Percentiles rank a stretch among this genome's conserved stretches.
Evolutionary conservation across 2,113 vertebrate genomes (phyloP).

Genomic region (Malaclemys terrapin): DNA sequence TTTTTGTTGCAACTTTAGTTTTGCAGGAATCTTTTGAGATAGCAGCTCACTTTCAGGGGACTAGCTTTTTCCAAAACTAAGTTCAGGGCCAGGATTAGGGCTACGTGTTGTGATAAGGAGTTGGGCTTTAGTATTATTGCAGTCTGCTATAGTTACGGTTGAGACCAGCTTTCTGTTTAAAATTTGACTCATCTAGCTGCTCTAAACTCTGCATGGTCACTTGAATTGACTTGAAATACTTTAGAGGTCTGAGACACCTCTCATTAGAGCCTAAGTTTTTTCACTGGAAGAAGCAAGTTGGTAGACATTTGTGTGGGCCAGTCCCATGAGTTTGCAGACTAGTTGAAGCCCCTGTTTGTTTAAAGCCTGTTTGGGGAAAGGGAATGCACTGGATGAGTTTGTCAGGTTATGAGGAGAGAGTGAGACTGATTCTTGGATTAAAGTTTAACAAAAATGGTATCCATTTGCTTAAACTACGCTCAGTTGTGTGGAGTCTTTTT

Average conservation of each 20-base stretch:
- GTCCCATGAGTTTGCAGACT: neutral
- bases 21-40: neutral
- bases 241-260: neutral
- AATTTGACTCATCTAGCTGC: neutral
- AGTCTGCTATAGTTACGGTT: neutral
- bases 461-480: rapidly evolving
- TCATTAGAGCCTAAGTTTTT: neutral
- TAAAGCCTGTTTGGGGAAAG: neutral
- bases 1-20: neutral
- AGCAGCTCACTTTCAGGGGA: neutral
- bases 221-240: neutral
- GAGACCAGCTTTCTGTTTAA: neutral
- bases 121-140: neutral
- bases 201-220: neutral
- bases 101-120: neutral
- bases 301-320: neutral
- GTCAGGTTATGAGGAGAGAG: neutral
- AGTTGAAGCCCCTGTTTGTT: neutral
- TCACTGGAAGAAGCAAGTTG: neutral
- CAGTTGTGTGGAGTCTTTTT: neutral
- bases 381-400: neutral
- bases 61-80: neutral
- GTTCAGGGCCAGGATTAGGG: neutral
- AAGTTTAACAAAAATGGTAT: neutral
- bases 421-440: neutral